Evolutionary conservation across 2,888 invertebrate genomes (phyloP).

Genomic region (Tipula vernalis): DNA sequence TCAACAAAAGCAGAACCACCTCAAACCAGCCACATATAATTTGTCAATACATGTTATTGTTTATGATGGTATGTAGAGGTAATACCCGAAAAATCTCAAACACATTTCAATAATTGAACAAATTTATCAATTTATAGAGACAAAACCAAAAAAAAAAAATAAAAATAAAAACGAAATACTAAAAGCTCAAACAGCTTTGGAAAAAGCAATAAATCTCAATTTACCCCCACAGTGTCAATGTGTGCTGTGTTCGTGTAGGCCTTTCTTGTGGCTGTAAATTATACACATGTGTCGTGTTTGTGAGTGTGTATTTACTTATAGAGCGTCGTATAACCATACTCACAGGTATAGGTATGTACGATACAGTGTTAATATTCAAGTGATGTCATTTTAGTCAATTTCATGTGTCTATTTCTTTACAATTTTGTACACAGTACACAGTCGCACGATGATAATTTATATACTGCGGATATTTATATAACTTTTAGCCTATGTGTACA

Average conservation of each 20-base stretch:
- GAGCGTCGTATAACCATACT: no score
- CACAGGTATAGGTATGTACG: background rate
- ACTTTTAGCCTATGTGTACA: background rate
- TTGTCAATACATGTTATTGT: background rate
- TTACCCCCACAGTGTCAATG: background rate
- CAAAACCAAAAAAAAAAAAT: background rate
- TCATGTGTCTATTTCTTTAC: background rate
- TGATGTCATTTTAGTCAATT: background rate
- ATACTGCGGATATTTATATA: background rate
- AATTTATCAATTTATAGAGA: background rate
- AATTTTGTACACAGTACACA: background rate
- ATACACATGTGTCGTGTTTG: background rate
- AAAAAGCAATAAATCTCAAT: background rate
- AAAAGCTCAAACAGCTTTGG: background rate
- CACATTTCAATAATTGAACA: background rate
- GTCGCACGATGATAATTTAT: background rate
- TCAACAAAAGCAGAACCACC: background rate
- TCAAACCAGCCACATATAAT: background rate
- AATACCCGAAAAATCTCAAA: background rate
- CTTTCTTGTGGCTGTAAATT: background rate
- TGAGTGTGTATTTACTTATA: background rate
- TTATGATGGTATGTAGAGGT: background rate
- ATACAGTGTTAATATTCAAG: background rate
- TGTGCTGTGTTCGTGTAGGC: background rate
- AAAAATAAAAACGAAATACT: background rate